These are phyloP conservation scores for Odontomyia ornata DNA, from an alignment of 2,888 invertebrate species.

Conservation along the genomic window DNA sequence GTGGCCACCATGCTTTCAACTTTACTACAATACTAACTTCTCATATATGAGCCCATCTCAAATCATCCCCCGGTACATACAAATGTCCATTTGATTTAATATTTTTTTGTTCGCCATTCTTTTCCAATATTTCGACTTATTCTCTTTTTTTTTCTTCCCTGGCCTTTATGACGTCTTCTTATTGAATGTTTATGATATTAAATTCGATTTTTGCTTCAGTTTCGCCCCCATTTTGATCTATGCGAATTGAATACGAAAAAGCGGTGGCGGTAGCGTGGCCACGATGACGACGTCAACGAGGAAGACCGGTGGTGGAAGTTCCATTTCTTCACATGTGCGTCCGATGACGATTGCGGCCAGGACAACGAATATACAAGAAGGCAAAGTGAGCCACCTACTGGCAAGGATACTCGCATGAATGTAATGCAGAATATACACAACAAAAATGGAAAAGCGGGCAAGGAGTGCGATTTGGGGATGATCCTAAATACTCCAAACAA, in stretches of 20 bases:
- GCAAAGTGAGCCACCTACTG: no score
- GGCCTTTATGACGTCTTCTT: constrained; percentile 56
- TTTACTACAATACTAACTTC: not conserved
- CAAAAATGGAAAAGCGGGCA: not conserved
- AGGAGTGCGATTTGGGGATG: constrained; percentile 17
- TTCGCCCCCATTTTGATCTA: constrained; percentile 57
- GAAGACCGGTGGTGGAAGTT: no score
- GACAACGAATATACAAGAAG: no score
- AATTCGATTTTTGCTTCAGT: constrained; percentile 59
- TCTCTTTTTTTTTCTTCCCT: constrained; percentile 44
- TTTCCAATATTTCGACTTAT: constrained; percentile 48
- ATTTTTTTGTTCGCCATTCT: constrained; percentile 47
- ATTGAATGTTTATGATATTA: constrained; percentile 65
- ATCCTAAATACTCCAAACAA: constrained; percentile 27
- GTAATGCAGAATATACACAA: not conserved
- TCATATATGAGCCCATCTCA: not conserved
- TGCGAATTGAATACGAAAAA: constrained; percentile 63
- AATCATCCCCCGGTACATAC: constrained; percentile 45
- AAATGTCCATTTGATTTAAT: constrained; percentile 51
- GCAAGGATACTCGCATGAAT: no score
- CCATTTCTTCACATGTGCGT: not conserved
- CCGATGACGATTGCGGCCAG: no score
- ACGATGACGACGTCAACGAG: not conserved
- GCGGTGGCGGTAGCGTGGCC: constrained; percentile 27
- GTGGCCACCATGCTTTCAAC: no score